Evolutionary conservation across 2,113 vertebrate genomes (phyloP), one percentile per base, ranked within the genome.

Genomic region (Sorex fumeus): DNA sequence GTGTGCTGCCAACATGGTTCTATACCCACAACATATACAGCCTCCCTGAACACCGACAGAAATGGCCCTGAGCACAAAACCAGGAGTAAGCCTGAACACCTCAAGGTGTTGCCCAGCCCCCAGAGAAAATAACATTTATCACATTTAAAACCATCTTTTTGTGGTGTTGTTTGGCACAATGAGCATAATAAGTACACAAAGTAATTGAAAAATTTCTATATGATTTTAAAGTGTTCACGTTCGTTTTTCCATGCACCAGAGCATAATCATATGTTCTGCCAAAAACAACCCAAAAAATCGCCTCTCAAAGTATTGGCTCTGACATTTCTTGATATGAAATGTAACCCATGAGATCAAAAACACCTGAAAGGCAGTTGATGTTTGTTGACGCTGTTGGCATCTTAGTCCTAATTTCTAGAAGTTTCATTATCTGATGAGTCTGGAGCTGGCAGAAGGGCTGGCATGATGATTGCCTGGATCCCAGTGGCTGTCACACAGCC

Each of bases 161-260:
- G 66, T 62, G 32, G 25, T 27, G 6, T 40, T 62, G 32, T 66
- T 75, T 28, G 19, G 87, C 27, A 66, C 57, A 85, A 91, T 71
- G 10, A 90, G 75, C 16, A 79, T 32, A 64, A 8, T 77, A 87
- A n/a, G 53, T 62, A 71, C 27, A 32, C 64, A 69, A 84, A 53
- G 84, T 72, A 13, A 6, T 66, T 87, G 30, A 69, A 34, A 83
- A 67, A 80, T 92, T 87, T 53, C 82, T 82, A n/a, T 71, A 69
- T 69, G 30, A 67, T 74, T 78, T 9, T 50, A 36, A 91, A 83
- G 62, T 45, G 5, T 69, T 67, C 67, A 32, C 32, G 8, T 50
- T 70, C 4, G 12, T 43, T 60, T 74, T 95, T 84, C 53, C 8
- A 40, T 8, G 34, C 3, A 23, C 21, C 23, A 23, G 23, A 60